Evolutionary conservation across 2,888 invertebrate species (phyloP).

Genomic region (Zootermopsis nevadensis): DNA sequence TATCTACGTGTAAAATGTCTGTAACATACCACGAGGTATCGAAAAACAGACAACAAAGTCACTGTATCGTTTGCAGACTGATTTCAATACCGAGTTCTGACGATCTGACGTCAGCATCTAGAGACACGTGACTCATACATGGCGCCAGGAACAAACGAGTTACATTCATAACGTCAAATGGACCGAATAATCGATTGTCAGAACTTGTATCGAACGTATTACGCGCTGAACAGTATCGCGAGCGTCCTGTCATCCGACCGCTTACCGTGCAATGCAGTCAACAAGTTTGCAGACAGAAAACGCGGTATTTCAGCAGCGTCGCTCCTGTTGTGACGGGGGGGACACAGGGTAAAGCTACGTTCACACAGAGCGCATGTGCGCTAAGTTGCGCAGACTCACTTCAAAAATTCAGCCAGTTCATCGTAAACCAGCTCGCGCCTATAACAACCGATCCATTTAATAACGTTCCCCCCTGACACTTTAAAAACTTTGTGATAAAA

Average conservation of each 20-base stretch:
- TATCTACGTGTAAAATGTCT: no score
- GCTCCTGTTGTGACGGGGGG: not conserved
- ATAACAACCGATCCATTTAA: no score
- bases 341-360: not conserved
- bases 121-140: not conserved
- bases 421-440: no score
- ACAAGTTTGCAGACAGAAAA: slow-evolving; percentile 4
- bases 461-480: no score
- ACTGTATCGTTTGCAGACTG: not conserved
- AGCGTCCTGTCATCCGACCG: not conserved
- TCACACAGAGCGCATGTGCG: not conserved
- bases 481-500: no score
- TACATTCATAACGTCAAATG: not conserved
- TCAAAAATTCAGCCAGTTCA: not conserved
- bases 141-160: not conserved
- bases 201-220: not conserved
- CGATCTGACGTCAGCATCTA: not conserved
- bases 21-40: no score
- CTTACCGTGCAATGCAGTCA: not conserved
- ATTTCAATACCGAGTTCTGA: not conserved
- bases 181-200: not conserved
- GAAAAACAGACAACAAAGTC: not conserved
- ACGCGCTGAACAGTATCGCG: not conserved
- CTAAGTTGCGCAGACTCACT: not conserved
- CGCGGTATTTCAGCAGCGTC: not conserved